These are phyloP conservation scores for Athalia cordata DNA, from an alignment of 2,888 invertebrate genomes.

Conservation along the genomic window DNA sequence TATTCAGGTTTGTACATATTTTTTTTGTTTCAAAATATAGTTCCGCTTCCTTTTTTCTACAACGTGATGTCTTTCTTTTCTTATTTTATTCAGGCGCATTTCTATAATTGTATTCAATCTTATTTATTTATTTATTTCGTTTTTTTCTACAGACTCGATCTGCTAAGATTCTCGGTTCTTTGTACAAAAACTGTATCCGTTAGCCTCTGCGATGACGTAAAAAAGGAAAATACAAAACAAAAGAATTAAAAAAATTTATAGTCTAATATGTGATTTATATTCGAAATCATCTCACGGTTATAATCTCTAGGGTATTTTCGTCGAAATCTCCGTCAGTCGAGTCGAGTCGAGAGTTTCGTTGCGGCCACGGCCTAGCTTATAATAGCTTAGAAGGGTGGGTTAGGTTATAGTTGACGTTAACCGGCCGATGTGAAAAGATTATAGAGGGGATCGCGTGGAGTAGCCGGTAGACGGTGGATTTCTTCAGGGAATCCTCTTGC, in stretches of 20 bases:
- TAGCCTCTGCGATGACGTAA: too few species aligned
- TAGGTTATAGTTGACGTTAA: constrained; percentile 34
- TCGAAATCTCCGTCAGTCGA: constrained; percentile 9
- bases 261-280: not conserved
- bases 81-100: not conserved
- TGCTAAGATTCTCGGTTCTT: too few species aligned
- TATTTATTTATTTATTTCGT: not conserved
- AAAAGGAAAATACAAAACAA: not conserved
- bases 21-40: not conserved
- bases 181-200: too few species aligned
- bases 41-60: not conserved
- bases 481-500: not conserved
- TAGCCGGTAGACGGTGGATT: not conserved
- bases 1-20: not conserved
- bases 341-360: too few species aligned
- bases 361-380: too few species aligned
- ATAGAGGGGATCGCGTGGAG: not conserved
- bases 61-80: not conserved
- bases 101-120: constrained; percentile 24
- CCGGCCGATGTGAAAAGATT: constrained; percentile 9
- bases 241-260: not conserved
- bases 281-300: not conserved
- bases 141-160: not conserved
- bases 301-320: constrained; percentile 5
- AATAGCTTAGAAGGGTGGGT: too few species aligned